Evolutionary conservation across 1,140 invertebrate species (phyloP), one percentile per base, ranked within the genome.

Genomic region (Portunus trituberculatus): DNA sequence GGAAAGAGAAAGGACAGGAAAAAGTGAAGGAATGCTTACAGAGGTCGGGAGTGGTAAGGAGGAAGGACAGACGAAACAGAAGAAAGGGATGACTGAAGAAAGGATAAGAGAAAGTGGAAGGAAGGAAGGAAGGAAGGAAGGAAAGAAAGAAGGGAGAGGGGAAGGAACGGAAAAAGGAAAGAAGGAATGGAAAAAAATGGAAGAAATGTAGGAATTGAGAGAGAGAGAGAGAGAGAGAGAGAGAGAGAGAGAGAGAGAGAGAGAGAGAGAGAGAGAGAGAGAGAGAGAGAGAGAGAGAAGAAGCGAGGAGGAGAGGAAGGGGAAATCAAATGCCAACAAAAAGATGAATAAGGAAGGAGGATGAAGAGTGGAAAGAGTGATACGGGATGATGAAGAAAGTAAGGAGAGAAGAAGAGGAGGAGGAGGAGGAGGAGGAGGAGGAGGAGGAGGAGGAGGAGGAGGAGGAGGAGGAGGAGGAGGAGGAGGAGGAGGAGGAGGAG

Each of bases 401-500:
- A 52, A 46, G 28, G 48, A n/a, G 87, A 48, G 7, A 45, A 20
- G 16, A 32, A 20, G 16, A 45, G 39, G 20, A 48, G 16, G 39
- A 89, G 14, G n/a, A n/a, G 32, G 86, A 39, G 14, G 20, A 48
- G 10, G 39, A 90, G 4, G n/a, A 90, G 39, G 45, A 25, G 28
- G 39, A 31, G 39, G 16, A 20, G 7, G 7, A 25, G 16, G 32
- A 46, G 28, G 16, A 10, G 45, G 16, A 20, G 31, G 25, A 48
- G 29, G 10, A 28, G 39, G 39, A 20, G 88, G 28, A 29, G 48
- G n/a, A 48, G 25, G 88, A 25, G 39, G 28, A 20, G 29, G 20
- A 48, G 46, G 6, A 67, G 59, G 90, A 91, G 32, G 46, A 28
- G n/a, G 32, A 39, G 87, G n/a, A 48, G 46, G 87, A 88, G 87